Evolutionary conservation across 2,888 invertebrate species (phyloP), one percentile per base, ranked within the genome.

Genomic region (Meteorus cinctellus): DNA sequence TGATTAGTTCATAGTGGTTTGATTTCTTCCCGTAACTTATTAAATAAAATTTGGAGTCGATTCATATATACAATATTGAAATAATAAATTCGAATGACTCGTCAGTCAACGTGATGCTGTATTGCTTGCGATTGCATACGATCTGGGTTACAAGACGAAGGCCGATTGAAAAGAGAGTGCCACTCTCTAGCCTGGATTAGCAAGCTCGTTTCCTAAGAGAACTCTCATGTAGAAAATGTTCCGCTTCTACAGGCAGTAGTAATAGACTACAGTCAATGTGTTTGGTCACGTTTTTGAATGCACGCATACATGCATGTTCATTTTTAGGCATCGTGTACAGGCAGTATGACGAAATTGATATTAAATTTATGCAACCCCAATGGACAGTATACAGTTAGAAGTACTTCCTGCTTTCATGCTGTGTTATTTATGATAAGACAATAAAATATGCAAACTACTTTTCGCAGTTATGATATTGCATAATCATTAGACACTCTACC

Each of bases 161-260:
- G 85, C 85, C 86, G 81, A 84, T 83, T 78, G 85, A 84, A 86
- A 86, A 85, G 85, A 85, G 85, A 85, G 84, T 84, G 85, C 82
- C 81, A 74, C 75, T 41, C 27, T 45, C 34, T 45, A 48, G 69
- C 36, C 68, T 77, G 81, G 79, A 82, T 82, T 82, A 81, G 81
- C 80, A 81, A 79, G 76, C 81, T 80, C 79, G 79, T 83, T 84
- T 80, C 78, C 75, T 77, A 82, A 81, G 77, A 55, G 55, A 55
- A 78, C 51, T 29, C 67, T 75, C 75, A 77, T 73, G 77, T 78
- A 29, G 29, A 31, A 51, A 48, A 19, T 59, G 24, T 41, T 48
- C 65, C 59, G 68, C 34, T 24, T 48, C 34, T 62, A 73, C 74
- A 63, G 65, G 72, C 14, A 62, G 67, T 72, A 73, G 75, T 76